These are phyloP conservation scores for Caranx melampygus DNA, from an alignment of 2,113 vertebrate species.

Conservation along the genomic window DNA sequence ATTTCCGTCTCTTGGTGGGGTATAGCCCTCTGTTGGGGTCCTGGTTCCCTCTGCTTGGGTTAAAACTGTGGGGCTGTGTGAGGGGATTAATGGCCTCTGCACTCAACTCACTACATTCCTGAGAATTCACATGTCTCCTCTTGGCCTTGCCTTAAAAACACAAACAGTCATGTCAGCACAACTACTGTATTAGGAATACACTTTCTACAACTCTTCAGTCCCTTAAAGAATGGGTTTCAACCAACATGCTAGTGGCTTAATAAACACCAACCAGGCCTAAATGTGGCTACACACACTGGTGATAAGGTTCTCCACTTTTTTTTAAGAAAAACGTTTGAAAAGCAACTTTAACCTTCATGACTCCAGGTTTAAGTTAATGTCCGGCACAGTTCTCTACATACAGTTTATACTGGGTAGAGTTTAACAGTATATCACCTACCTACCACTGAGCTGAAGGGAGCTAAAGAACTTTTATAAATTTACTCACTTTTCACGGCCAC, in stretches of 20 bases:
- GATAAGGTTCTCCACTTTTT: too few species aligned
- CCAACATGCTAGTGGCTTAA: background rate
- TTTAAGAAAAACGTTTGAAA: too few species aligned
- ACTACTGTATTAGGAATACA: background rate
- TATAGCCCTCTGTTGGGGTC: slow-evolving; percentile 77
- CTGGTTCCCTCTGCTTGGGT: slow-evolving; percentile 13
- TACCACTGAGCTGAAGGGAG: too few species aligned
- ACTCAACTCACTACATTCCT: slow-evolving; percentile 83
- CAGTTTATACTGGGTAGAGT: too few species aligned
- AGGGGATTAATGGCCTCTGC: slow-evolving; percentile 70
- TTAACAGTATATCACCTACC: too few species aligned
- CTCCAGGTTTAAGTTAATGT: too few species aligned
- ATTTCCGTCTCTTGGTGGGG: slow-evolving; percentile 78
- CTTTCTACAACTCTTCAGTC: too few species aligned
- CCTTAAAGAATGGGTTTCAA: too few species aligned
- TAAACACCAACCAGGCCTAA: background rate
- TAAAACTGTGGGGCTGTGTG: slow-evolving; percentile 78
- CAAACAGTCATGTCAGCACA: background rate
- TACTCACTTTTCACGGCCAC: slow-evolving; percentile 62
- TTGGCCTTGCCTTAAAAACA: slow-evolving; percentile 79
- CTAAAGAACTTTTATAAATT: too few species aligned
- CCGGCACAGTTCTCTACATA: too few species aligned
- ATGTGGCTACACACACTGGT: too few species aligned
- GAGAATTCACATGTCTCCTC: slow-evolving; percentile 81
- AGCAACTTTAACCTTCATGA: too few species aligned